Base-by-base conservation (phyloP, 2,888 invertebrate species). In the Minunthozetes semirufus region DNA sequence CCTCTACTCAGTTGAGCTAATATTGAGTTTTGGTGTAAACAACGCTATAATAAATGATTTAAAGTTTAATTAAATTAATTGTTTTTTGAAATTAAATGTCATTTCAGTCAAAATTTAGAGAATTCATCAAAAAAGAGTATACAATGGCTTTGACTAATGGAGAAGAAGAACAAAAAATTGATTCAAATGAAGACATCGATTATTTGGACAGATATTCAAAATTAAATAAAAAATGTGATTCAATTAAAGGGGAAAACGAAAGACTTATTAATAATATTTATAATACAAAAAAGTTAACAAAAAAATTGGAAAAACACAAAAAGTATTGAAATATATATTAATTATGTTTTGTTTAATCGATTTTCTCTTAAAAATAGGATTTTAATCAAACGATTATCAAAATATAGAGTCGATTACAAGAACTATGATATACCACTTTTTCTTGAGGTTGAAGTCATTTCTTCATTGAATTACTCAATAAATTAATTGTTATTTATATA, bases 211-310 rank as follows among this genome's bases (percentile, higher is more conserved):
- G 27, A n/a, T 56, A 11, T 56, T 25, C 27, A 22, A 46, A 50
- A 46, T 8, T 73, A 0, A 4, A n/a, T n/a, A 33, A 11, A 61
- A 56, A 33, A 33, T 73, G 73, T 73, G 61, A 59, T 22, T 1
- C n/a, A 33, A 59, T 73, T n/a, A 56, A 73, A 22, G 5, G 27
- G 4, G 73, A 73, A n/a, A 73, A 73, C 61, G 73, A 73, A 73
- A 56, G 42, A 46, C 46, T 73, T 25, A 38, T 73, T 27, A 59
- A 61, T 33, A 29, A 53, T 61, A 73, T 73, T 13, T 61, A 61
- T 56, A 53, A 56, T 22, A 56, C 61, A 13, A 73, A 73, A 17
- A 73, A 42, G 61, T 46, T 73, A 9, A n/a, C 29, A 2, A 17
- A 59, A 29, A 56, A 61, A 56, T 33, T 61, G 8, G 61, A 33